Percentiles rank a stretch among this genome's conserved stretches.
These are phyloP conservation scores for Diarsia brunnea DNA, from an alignment of 2,888 invertebrate species.

Conservation along the genomic window DNA sequence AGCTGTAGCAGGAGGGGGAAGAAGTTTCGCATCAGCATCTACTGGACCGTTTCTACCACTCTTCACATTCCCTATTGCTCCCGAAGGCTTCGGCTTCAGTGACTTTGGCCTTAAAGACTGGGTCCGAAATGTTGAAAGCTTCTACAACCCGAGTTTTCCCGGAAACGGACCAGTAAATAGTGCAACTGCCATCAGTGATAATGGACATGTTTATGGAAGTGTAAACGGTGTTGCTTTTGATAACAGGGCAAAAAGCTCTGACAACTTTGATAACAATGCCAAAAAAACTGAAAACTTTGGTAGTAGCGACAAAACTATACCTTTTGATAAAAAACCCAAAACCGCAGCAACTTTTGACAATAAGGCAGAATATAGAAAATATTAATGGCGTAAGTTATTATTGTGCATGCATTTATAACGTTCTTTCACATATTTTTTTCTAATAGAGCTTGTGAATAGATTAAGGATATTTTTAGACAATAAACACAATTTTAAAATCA, in stretches of 20 bases:
- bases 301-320: constrained; percentile 38
- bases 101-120: constrained; percentile 71
- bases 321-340: constrained; percentile 39
- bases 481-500: constrained; percentile 52
- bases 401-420: background rate
- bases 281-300: constrained; percentile 32
- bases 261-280: constrained; percentile 26
- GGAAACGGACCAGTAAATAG: constrained; percentile 68
- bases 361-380: background rate
- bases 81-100: constrained; percentile 69
- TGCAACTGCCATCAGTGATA: constrained; percentile 78
- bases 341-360: constrained; percentile 14
- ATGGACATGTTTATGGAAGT: constrained; percentile 79
- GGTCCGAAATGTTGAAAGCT: constrained; percentile 75
- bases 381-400: background rate
- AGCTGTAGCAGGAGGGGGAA: constrained; percentile 72
- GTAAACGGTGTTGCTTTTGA: constrained; percentile 76
- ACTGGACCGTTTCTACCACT: constrained; percentile 72
- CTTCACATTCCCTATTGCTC: constrained; percentile 72
- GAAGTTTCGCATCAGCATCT: constrained; percentile 75
- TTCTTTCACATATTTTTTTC: background rate
- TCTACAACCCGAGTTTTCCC: constrained; percentile 73
- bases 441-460: constrained; percentile 19
- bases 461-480: constrained; percentile 35
- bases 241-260: constrained; percentile 65